Percentiles rank a stretch among this genome's conserved stretches.
Conservation (phyloP, 2,888 invertebrate genomes). For the Cheilosia pagana region DNA sequence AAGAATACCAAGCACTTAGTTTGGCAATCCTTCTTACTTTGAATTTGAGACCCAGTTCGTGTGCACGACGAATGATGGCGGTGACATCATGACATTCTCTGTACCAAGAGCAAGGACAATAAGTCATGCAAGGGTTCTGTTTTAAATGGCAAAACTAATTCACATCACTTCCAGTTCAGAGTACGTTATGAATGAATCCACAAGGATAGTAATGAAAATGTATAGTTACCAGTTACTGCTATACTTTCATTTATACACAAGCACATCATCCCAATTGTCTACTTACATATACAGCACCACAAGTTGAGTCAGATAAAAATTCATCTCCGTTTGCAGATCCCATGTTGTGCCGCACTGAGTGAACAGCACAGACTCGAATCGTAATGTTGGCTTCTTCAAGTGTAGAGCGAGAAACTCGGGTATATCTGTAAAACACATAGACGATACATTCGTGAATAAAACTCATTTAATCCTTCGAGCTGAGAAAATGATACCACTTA, state of each 20-base stretch:
- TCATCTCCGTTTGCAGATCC: slow-evolving; percentile 88
- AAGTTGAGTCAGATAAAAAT: slow-evolving; percentile 88
- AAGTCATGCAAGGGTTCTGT: too few relatives aligned
- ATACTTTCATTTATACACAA: neutral
- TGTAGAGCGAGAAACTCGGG: slow-evolving; percentile 90
- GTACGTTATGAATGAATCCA: slow-evolving; percentile 10
- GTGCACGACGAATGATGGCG: neutral
- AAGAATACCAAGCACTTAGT: too few relatives aligned
- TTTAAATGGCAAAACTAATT: neutral
- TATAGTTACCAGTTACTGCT: neutral
- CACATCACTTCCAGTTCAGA: slow-evolving; percentile 12
- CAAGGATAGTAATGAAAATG: slow-evolving; percentile 1
- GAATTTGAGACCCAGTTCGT: too few relatives aligned
- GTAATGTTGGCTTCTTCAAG: slow-evolving; percentile 78
- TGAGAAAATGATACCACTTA: slow-evolving; percentile 84
- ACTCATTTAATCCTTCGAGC: neutral
- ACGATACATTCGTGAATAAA: neutral
- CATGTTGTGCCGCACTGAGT: slow-evolving; percentile 90
- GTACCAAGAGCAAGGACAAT: too few relatives aligned
- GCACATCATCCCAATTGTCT: neutral
- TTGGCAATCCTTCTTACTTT: too few relatives aligned
- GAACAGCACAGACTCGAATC: slow-evolving; percentile 86
- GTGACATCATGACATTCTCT: neutral
- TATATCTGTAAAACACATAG: slow-evolving; percentile 85
- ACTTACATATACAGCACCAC: slow-evolving; percentile 90